A percentile compares a stretch with the other conserved stretches of the same genome.
These are phyloP conservation scores for Mastomys natalensis DNA, from an alignment of 2,113 vertebrate species.

Conservation along the genomic window DNA sequence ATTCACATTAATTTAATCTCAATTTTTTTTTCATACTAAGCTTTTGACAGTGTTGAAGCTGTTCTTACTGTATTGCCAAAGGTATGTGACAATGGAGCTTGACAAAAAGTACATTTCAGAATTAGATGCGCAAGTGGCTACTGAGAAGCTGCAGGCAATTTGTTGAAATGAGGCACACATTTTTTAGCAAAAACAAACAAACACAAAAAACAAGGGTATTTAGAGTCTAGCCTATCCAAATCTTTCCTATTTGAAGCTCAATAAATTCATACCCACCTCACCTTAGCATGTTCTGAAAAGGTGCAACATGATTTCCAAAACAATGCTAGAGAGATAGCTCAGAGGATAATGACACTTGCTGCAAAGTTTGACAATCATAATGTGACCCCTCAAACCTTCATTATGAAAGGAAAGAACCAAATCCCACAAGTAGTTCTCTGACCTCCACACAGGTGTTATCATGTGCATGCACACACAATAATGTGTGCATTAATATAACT, in stretches of 20 bases:
- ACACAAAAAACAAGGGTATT: slow-evolving; percentile 52
- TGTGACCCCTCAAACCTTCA: background rate
- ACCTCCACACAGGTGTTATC: background rate
- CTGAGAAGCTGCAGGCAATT: slow-evolving; percentile 35
- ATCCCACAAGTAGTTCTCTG: background rate
- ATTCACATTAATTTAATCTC: slow-evolving; percentile 3
- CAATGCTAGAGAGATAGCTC: background rate
- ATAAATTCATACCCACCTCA: slow-evolving; percentile 41
- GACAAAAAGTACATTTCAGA: background rate
- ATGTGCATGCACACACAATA: background rate
- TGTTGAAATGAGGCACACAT: slow-evolving; percentile 23
- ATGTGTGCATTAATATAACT: no score
- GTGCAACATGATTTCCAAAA: background rate
- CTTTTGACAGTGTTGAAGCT: slow-evolving; percentile 29
- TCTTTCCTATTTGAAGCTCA: slow-evolving; percentile 51
- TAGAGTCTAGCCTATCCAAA: slow-evolving; percentile 39
- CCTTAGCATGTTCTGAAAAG: slow-evolving; percentile 52
- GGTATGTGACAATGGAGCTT: background rate
- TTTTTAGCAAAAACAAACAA: slow-evolving; percentile 54
- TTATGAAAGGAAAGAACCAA: background rate
- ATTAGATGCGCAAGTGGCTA: slow-evolving; percentile 3
- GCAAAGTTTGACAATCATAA: background rate
- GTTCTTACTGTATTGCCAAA: slow-evolving; percentile 10
- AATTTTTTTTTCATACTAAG: slow-evolving; percentile 29
- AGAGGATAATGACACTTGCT: background rate